Percentiles rank a stretch among this genome's conserved stretches.
phyloP scores from a whole-genome alignment of 2,888 invertebrate genomes.

The Mylabris sibirica region DNA sequence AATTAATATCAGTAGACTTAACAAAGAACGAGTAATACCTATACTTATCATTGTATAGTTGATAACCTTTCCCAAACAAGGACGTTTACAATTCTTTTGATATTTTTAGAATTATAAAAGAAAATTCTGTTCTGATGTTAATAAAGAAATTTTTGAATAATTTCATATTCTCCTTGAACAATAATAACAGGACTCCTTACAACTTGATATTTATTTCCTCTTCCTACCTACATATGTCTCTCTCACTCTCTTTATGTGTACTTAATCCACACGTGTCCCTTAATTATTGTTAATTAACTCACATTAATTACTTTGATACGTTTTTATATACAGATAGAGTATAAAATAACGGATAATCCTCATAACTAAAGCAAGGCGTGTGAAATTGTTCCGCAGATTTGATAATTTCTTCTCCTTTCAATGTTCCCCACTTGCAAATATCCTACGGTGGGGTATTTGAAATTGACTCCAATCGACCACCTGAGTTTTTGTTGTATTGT shows the following conservation, averaged over 20 bases:
- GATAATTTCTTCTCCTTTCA: too few relatives aligned
- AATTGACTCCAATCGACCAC: too few relatives aligned
- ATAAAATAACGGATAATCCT: too few relatives aligned
- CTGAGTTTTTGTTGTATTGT: too few relatives aligned
- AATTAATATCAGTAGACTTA: not conserved
- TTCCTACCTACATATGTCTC: not conserved
- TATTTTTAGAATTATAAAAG: not conserved
- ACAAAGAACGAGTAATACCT: not conserved
- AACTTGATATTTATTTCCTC: not conserved
- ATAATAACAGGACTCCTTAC: not conserved
- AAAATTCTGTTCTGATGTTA: not conserved
- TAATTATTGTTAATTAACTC: too few relatives aligned
- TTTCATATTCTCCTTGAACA: not conserved
- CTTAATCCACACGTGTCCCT: not conserved
- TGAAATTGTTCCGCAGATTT: too few relatives aligned
- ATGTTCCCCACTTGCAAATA: too few relatives aligned
- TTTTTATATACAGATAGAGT: too few relatives aligned
- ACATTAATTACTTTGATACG: too few relatives aligned
- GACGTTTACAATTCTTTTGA: not conserved
- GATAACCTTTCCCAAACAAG: not conserved
- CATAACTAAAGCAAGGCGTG: too few relatives aligned
- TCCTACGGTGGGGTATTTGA: too few relatives aligned
- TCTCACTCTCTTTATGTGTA: not conserved
- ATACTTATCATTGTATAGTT: not conserved
- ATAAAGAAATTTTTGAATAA: not conserved